Evolutionary conservation across 2,797 vertebrate genomes (phyloP), one percentile per base, ranked within the genome.

Genomic region (Thalassophryne amazonica): DNA sequence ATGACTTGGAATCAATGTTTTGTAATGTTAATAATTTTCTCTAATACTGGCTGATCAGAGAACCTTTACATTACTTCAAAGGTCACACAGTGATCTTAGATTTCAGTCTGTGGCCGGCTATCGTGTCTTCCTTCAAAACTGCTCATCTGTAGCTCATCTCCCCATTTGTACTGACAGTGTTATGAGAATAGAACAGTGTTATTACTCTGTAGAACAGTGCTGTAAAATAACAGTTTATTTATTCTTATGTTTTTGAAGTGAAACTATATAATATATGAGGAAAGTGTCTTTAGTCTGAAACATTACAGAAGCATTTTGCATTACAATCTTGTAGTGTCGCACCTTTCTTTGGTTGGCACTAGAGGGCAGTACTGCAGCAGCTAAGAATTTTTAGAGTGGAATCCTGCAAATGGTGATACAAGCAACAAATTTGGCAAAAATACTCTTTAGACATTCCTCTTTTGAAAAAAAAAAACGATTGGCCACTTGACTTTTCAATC

Each of bases 341-440:
- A 70, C 13, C 10, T 3, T 2, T 40, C 22, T 34, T n/a, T 17
- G 45, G 1, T 2, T 6, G 35, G 55, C 83, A 76, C 51, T 4
- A 72, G 86, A 51, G 53, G 82, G 79, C 55, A 55, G 48, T 62
- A n/a, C n/a, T n/a, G n/a, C n/a, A n/a, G n/a, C n/a, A n/a, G n/a
- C n/a, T n/a, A n/a, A n/a, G n/a, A n/a, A n/a, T n/a, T n/a, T n/a
- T n/a, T n/a, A n/a, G n/a, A n/a, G n/a, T n/a, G n/a, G n/a, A n/a
- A n/a, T n/a, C n/a, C n/a, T n/a, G n/a, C n/a, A n/a, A n/a, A n/a
- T n/a, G n/a, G n/a, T n/a, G n/a, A n/a, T n/a, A n/a, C n/a, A n/a
- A n/a, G n/a, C n/a, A n/a, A n/a, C n/a, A n/a, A n/a, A n/a, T n/a
- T n/a, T n/a, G n/a, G n/a, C n/a, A n/a, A n/a, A n/a, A n/a, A n/a